Percentiles rank a stretch among this genome's conserved stretches.
Conservation (phyloP, 2,888 invertebrate species). For the Xestia c-nigrum region DNA sequence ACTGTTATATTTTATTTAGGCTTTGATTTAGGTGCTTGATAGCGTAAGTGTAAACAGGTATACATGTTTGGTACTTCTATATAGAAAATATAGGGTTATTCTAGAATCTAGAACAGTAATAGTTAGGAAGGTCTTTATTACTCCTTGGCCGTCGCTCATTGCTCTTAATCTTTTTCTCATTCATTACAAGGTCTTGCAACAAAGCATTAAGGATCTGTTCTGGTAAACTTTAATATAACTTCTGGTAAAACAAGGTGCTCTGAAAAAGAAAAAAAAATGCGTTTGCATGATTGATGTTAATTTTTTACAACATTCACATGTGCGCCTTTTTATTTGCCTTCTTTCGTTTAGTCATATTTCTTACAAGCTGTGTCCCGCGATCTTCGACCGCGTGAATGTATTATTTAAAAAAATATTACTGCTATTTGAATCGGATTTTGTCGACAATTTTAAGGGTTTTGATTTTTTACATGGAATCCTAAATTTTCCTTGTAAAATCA, state of each 20-base stretch:
- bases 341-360: background rate
- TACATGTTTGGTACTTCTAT: background rate
- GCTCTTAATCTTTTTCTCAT: constrained; percentile 54
- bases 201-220: constrained; percentile 52
- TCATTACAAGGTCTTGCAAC: constrained; percentile 52
- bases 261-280: constrained; percentile 38
- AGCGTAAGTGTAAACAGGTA: background rate
- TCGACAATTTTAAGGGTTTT: too few relatives aligned
- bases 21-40: background rate
- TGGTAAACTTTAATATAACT: constrained; percentile 51
- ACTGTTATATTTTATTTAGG: background rate
- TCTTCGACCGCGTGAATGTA: too few relatives aligned
- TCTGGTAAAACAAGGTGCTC: constrained; percentile 39
- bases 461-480: too few relatives aligned
- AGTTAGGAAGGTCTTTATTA: constrained; percentile 36
- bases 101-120: background rate
- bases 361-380: background rate
- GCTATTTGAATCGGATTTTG: too few relatives aligned
- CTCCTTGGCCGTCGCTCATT: constrained; percentile 19
- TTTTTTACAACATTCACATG: constrained; percentile 43
- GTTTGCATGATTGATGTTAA: constrained; percentile 51
- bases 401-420: too few relatives aligned
- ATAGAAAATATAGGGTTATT: constrained; percentile 8
- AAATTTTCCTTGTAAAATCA: too few relatives aligned
- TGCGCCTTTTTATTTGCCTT: constrained; percentile 23